A percentile compares a stretch with the other conserved stretches of the same genome.
Conservation (phyloP, 2,113 vertebrate genomes). For the Hippocampus guttulatus region DNA sequence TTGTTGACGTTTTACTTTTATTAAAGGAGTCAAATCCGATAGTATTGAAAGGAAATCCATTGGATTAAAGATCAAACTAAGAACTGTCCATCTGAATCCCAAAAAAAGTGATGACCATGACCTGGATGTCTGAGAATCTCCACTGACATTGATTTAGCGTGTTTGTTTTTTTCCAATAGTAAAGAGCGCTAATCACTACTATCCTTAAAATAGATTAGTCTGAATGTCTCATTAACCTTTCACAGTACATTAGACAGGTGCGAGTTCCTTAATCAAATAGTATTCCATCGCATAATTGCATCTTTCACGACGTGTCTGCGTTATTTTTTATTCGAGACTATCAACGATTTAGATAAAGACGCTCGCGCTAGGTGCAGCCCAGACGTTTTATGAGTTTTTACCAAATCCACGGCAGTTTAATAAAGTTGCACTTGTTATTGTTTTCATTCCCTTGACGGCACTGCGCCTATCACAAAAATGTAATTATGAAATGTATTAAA, state of each 20-base stretch:
- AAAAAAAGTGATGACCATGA: background rate
- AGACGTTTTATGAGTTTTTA: background rate
- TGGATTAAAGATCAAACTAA: background rate
- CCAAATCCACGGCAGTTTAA: background rate
- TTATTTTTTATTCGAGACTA: background rate
- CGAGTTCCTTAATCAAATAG: background rate
- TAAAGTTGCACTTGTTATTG: background rate
- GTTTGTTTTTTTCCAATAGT: background rate
- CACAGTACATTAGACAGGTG: background rate
- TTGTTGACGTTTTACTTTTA: background rate
- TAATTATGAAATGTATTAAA: background rate
- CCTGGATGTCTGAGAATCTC: background rate
- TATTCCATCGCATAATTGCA: background rate
- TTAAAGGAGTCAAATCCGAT: background rate
- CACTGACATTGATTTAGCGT: background rate
- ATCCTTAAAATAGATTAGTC: background rate
- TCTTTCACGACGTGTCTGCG: background rate
- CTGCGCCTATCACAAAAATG: background rate
- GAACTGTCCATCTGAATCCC: background rate
- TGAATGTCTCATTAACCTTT: background rate
- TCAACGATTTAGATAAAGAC: background rate
- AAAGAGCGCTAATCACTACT: background rate
- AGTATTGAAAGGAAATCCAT: background rate
- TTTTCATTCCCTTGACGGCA: slow-evolving; percentile 3
- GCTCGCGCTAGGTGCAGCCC: background rate